Evolutionary conservation across 2,888 invertebrate genomes (phyloP).

Genomic region (Kryphioiulus occultus): DNA sequence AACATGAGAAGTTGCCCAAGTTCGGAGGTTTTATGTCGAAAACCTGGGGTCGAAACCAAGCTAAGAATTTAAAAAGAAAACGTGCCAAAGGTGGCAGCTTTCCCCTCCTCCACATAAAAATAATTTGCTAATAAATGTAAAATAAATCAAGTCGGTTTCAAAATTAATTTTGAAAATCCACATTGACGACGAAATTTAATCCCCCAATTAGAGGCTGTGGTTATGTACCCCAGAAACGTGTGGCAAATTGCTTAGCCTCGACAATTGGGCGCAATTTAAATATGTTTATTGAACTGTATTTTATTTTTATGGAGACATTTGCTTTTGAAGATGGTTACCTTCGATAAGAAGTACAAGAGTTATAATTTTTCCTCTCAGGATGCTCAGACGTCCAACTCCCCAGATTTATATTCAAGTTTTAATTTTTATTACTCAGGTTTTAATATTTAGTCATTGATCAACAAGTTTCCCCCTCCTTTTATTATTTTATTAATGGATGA

Average conservation of each 20-base stretch:
- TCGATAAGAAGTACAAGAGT: neutral
- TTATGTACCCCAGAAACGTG: neutral
- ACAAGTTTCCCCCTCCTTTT: slow-evolving; percentile 21
- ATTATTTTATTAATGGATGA: slow-evolving; percentile 36
- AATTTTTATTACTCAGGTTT: slow-evolving; percentile 40
- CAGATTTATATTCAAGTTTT: slow-evolving; percentile 36
- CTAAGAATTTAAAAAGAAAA: neutral
- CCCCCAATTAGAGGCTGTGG: slow-evolving; percentile 16
- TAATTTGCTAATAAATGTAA: slow-evolving; percentile 26
- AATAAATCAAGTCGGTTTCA: neutral
- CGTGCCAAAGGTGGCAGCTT: neutral
- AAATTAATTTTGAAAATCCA: slow-evolving; percentile 28
- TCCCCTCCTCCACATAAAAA: neutral
- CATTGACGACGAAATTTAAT: neutral
- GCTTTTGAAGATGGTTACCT: neutral
- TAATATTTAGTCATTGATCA: slow-evolving; percentile 40
- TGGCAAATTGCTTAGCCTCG: slow-evolving; percentile 6
- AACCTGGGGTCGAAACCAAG: neutral
- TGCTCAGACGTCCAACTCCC: neutral
- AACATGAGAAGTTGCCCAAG: neutral
- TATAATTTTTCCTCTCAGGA: neutral
- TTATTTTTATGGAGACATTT: slow-evolving; percentile 36
- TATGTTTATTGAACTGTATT: slow-evolving; percentile 39
- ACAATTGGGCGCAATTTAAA: slow-evolving; percentile 14
- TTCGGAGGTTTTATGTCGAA: neutral